Evolutionary conservation across 2,888 invertebrate species (phyloP).

Genomic region (Nezara viridula): DNA sequence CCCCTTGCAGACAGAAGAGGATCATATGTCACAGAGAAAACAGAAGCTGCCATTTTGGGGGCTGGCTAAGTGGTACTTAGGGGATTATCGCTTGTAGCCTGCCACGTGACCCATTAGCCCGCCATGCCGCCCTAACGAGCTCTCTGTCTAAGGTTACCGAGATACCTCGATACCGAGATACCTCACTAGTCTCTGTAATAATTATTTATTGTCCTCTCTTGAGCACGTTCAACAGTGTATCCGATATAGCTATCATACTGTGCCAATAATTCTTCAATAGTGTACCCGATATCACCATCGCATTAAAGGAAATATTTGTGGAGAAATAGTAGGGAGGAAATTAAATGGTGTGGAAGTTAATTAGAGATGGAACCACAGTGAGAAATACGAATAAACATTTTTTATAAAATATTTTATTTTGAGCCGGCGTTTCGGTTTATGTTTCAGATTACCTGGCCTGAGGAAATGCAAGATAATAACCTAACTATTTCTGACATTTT

Average conservation of each 20-base stretch:
- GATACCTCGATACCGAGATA: too few species aligned
- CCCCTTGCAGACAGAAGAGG: neutral
- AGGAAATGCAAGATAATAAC: too few species aligned
- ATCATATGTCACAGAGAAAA: slow-evolving; percentile 14
- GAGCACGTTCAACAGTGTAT: neutral
- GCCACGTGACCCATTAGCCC: neutral
- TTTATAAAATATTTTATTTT: too few species aligned
- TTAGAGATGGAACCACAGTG: too few species aligned
- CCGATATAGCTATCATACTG: neutral
- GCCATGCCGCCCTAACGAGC: neutral
- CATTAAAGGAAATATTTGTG: too few species aligned
- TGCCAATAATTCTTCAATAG: neutral
- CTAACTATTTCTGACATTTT: too few species aligned
- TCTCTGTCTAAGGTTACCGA: neutral
- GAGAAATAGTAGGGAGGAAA: too few species aligned
- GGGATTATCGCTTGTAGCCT: neutral
- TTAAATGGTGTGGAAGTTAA: too few species aligned
- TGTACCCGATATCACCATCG: too few species aligned
- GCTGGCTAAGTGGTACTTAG: neutral
- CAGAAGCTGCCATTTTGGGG: slow-evolving; percentile 9
- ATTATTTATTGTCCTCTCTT: neutral
- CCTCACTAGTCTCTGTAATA: neutral
- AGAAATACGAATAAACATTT: too few species aligned
- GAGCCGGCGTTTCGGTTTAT: too few species aligned
- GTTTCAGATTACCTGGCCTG: too few species aligned